A percentile compares a stretch with the other conserved stretches of the same genome.
Conservation (phyloP, 2,113 vertebrate species). For the Nestor notabilis region DNA sequence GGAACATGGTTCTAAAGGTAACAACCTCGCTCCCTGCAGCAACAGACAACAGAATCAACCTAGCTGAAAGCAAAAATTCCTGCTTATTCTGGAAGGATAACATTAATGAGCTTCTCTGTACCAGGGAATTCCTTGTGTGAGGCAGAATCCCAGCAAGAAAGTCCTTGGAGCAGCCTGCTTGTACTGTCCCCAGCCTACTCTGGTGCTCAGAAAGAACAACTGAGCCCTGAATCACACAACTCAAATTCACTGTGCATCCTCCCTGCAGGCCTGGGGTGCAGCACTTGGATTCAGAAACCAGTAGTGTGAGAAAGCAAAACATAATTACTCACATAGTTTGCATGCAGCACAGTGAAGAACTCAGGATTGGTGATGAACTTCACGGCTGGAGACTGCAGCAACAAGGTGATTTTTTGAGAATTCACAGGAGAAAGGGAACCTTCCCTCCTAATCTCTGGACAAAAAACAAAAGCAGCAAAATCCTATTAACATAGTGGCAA, state of each 20-base stretch:
- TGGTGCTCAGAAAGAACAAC: neutral
- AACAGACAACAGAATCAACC: neutral
- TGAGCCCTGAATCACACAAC: neutral
- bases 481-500: neutral
- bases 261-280: accelerated
- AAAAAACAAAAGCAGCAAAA: neutral
- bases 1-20: neutral
- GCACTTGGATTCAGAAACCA: neutral
- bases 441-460: slow-evolving; percentile 85
- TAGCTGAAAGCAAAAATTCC: neutral
- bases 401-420: slow-evolving; percentile 90
- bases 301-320: neutral
- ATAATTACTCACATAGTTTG: slow-evolving; percentile 90
- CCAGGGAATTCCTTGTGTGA: neutral
- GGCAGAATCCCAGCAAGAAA: neutral
- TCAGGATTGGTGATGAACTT: slow-evolving; percentile 98
- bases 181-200: neutral
- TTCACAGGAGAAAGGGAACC: slow-evolving; percentile 87
- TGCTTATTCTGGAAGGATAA: neutral
- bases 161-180: neutral
- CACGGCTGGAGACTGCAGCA: slow-evolving; percentile 96
- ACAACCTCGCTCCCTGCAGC: neutral
- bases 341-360: slow-evolving; percentile 96
- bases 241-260: neutral
- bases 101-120: neutral